These are phyloP conservation scores for Drosophila simulans DNA, from an alignment of 1,140 invertebrate genomes.

Conservation along the genomic window DNA sequence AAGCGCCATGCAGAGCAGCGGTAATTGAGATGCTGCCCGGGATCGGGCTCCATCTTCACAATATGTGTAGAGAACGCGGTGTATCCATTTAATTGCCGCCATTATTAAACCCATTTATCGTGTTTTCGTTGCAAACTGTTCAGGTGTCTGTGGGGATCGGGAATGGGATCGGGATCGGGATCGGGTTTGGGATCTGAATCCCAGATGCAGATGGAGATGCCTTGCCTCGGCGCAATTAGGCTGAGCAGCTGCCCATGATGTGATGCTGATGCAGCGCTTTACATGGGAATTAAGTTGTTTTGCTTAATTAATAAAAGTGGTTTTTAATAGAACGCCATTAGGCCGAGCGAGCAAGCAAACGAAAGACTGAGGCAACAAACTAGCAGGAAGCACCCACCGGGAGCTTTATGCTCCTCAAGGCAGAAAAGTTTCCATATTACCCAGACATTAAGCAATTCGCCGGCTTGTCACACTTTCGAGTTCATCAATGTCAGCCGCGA, in stretches of 20 bases:
- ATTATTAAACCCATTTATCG: slow-evolving; percentile 84
- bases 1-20: slow-evolving; percentile 79
- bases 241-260: slow-evolving; percentile 70
- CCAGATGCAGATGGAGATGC: slow-evolving; percentile 42
- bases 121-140: slow-evolving; percentile 70
- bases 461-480: slow-evolving; percentile 72
- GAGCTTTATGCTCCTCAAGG: slow-evolving; percentile 1
- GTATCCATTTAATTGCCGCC: slow-evolving; percentile 81
- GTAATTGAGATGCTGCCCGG: slow-evolving; percentile 76
- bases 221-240: slow-evolving; percentile 59
- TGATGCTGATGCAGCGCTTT: slow-evolving; percentile 76
- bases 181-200: not conserved
- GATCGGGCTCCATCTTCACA: slow-evolving; percentile 23
- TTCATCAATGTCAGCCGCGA: slow-evolving; percentile 60
- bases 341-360: slow-evolving; percentile 46
- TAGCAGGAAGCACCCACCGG: slow-evolving; percentile 13
- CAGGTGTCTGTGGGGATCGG: slow-evolving; percentile 56
- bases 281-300: slow-evolving; percentile 81
- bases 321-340: slow-evolving; percentile 77
- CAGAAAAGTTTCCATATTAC: slow-evolving; percentile 28
- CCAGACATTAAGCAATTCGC: slow-evolving; percentile 32
- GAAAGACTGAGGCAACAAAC: slow-evolving; percentile 61
- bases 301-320: slow-evolving; percentile 82
- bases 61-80: slow-evolving; percentile 33
- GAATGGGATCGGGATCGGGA: slow-evolving; percentile 11